These are phyloP conservation scores for Nipponia nippon DNA, from an alignment of 2,113 vertebrate genomes.

Conservation along the genomic window DNA sequence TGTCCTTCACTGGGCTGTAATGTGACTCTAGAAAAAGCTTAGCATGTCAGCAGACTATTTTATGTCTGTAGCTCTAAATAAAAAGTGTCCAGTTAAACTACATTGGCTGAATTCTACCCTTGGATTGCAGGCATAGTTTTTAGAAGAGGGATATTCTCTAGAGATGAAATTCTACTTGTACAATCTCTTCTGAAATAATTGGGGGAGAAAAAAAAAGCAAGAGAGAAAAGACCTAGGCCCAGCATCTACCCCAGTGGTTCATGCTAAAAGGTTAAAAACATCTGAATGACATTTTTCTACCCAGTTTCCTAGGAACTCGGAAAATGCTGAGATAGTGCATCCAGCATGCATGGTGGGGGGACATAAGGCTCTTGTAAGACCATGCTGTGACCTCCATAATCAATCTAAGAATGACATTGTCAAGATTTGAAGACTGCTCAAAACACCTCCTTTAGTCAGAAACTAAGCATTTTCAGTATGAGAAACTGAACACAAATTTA, in stretches of 20 bases:
- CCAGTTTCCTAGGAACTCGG: neutral
- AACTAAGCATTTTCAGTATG: neutral
- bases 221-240: neutral
- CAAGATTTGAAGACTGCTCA: neutral
- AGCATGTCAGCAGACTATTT: conserved; percentile 44
- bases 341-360: fast-evolving
- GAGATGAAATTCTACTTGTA: neutral
- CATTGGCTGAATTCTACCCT: neutral
- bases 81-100: conserved; percentile 36
- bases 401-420: neutral
- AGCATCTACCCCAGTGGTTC: neutral
- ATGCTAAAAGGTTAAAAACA: neutral
- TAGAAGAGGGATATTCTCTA: neutral
- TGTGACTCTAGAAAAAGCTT: conserved; percentile 48
- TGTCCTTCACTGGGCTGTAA: conserved; percentile 56
- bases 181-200: neutral
- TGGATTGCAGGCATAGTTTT: neutral
- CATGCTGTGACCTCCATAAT: fast-evolving
- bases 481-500: neutral
- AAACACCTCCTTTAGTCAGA: neutral
- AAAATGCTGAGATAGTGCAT: neutral
- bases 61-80: conserved; percentile 45
- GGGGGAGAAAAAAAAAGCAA: fast-evolving
- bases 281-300: neutral
- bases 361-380: neutral